A percentile compares a stretch with the other conserved stretches of the same genome.
Conservation (phyloP, 1,140 invertebrate genomes). For the Stenopsyche tienmushanensis region DNA sequence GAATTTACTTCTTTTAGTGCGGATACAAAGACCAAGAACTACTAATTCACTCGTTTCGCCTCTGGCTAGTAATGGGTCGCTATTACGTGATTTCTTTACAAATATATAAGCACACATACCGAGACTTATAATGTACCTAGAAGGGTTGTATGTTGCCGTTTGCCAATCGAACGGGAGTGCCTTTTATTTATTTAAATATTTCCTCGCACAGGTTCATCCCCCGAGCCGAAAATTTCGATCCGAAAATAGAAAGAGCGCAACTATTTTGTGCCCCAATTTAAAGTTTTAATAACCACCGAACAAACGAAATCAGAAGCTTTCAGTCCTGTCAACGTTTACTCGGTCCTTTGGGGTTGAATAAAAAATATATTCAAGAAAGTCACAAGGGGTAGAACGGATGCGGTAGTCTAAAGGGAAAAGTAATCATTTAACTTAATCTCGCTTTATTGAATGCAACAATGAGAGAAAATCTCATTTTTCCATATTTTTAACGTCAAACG, state of each 20-base stretch:
- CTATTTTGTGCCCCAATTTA: constrained; percentile 31
- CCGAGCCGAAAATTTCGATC: background rate
- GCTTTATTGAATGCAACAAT: too few relatives aligned
- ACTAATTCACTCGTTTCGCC: background rate
- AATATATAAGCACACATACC: background rate
- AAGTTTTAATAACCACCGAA: constrained; percentile 38
- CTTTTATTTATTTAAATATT: too few relatives aligned
- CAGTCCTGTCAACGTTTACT: constrained; percentile 31
- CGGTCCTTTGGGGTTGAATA: constrained; percentile 27
- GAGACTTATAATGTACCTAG: too few relatives aligned
- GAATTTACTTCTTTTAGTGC: background rate
- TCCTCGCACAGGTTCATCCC: too few relatives aligned
- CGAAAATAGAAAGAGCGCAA: background rate
- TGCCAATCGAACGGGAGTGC: too few relatives aligned
- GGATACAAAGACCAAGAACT: background rate
- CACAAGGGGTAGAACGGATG: background rate
- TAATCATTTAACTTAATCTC: too few relatives aligned
- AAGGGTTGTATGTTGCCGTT: too few relatives aligned
- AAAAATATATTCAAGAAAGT: constrained; percentile 35
- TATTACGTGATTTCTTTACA: background rate
- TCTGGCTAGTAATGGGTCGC: background rate
- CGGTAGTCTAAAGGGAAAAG: constrained; percentile 8
- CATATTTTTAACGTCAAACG: too few relatives aligned
- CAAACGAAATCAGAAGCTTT: constrained; percentile 32
- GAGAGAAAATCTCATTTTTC: too few relatives aligned